Evolutionary conservation across 2,888 invertebrate species (phyloP).

Genomic region (Amphimallon solstitiale): DNA sequence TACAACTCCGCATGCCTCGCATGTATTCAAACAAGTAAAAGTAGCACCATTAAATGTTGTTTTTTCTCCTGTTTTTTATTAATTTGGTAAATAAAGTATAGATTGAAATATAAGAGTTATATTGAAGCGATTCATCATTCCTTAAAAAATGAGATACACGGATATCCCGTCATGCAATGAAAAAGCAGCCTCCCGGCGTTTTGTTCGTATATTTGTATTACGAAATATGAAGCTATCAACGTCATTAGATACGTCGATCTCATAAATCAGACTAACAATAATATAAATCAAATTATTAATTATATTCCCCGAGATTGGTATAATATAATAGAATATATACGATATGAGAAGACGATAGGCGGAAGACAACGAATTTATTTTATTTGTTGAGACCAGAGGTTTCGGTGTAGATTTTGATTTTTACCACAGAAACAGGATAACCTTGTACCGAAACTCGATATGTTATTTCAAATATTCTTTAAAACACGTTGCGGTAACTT

Average conservation of each 20-base stretch:
- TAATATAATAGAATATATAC: neutral
- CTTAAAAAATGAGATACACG: slow-evolving; percentile 21
- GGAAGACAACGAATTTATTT: slow-evolving; percentile 14
- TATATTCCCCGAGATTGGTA: slow-evolving; percentile 31
- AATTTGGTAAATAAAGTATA: slow-evolving; percentile 18
- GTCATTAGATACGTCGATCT: slow-evolving; percentile 41
- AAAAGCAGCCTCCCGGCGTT: slow-evolving; percentile 36
- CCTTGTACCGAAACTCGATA: slow-evolving; percentile 37
- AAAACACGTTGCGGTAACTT: slow-evolving; percentile 32
- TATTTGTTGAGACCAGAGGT: slow-evolving; percentile 21
- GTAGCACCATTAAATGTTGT: neutral
- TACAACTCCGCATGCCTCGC: slow-evolving; percentile 10
- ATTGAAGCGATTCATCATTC: slow-evolving; percentile 36
- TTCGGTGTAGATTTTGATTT: slow-evolving; percentile 33
- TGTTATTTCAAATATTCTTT: slow-evolving; percentile 40
- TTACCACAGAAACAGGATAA: slow-evolving; percentile 32
- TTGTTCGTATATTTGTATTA: slow-evolving; percentile 36
- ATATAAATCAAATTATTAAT: slow-evolving; percentile 51
- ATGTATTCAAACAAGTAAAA: neutral
- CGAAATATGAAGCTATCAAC: slow-evolving; percentile 49
- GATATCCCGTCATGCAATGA: slow-evolving; percentile 22
- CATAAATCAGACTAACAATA: slow-evolving; percentile 49
- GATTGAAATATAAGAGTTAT: slow-evolving; percentile 20
- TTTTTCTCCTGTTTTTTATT: slow-evolving; percentile 18
- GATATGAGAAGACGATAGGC: slow-evolving; percentile 16